Evolutionary conservation across 1,140 invertebrate genomes (phyloP), one percentile per base, ranked within the genome.

Genomic region (Choristoneura fumiferana): DNA sequence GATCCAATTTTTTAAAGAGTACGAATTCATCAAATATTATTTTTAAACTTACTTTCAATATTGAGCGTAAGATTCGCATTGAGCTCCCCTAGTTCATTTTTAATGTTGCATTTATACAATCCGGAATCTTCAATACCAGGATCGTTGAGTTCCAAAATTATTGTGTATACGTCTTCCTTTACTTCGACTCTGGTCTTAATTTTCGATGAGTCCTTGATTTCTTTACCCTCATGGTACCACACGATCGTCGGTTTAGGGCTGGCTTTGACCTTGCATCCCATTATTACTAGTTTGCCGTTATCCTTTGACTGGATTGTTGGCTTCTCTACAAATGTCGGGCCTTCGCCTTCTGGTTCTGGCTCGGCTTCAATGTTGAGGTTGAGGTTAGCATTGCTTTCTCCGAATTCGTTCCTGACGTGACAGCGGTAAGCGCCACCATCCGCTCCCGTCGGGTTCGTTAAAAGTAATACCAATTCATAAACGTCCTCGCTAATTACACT

Each of bases 351-450:
- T 0, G 94, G 94, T 86, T 97, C 96, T 0, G 95, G 94, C 76
- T 97, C 96, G 8, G 96, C 96, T 90, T 98, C 97, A 82, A 99
- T 99, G 87, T 99, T 99, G 45, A 99, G 90, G 80, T 98, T 99
- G 4, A 99, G 92, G 90, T 99, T 99, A 37, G 98, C 98, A 87
- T 99, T 99, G 65, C 97, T 98, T 91, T 99, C 98, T 54, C 98
- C 98, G 81, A 94, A 96, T 85, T 98, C 97, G 86, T 99, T 99
- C 86, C 96, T 94, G 8, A 99, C 97, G 84, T 98, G 95, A 90
- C 98, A 99, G 80, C 97, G 95, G 91, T 99, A 99, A 57, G 97
- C 96, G 39, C 98, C 98, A 78, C 97, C 98, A 90, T 99, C 98
- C 62, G 95, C 93, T 76, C 94, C 96, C 53, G 95, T 92, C 57